Evolutionary conservation across 30 jellyfish, hydroid and myxozoan species (phyloP).

Genomic region (Hydractinia symbiolongicarpus): DNA sequence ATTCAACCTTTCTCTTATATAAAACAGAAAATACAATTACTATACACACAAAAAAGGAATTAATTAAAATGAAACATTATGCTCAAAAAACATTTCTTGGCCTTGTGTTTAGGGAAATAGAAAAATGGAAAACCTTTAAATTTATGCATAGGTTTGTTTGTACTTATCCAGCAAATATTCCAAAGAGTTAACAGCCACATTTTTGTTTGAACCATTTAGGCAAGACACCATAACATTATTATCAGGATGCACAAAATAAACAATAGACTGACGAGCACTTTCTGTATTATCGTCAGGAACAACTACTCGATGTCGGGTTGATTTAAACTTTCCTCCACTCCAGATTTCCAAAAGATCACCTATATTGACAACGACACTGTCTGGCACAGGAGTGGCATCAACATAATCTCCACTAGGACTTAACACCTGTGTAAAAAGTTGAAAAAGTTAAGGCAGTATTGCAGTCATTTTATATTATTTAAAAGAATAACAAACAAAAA

Average conservation of each 20-base stretch:
- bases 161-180: slow-evolving; percentile 28
- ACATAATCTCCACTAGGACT: slow-evolving; percentile 27
- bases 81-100: too few relatives aligned
- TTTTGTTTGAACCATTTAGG: slow-evolving; percentile 18
- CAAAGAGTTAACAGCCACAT: slow-evolving; percentile 18
- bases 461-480: too few relatives aligned
- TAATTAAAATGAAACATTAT: too few relatives aligned
- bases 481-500: too few relatives aligned
- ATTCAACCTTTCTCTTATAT: too few relatives aligned
- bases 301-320: slow-evolving; percentile 40
- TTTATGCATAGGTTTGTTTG: slow-evolving; percentile 2
- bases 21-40: too few relatives aligned
- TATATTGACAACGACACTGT: slow-evolving; percentile 31
- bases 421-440: slow-evolving; percentile 15
- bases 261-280: slow-evolving; percentile 34
- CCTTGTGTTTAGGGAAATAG: too few relatives aligned
- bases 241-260: slow-evolving; percentile 42
- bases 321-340: slow-evolving; percentile 24
- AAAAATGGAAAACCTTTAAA: not conserved
- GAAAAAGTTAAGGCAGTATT: too few relatives aligned
- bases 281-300: slow-evolving; percentile 10
- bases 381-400: slow-evolving; percentile 40
- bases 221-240: slow-evolving; percentile 14
- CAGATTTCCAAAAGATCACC: slow-evolving; percentile 37
- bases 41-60: too few relatives aligned